phyloP scores from a whole-genome alignment of 2,113 vertebrate genomes.

The Sterna hirundo region DNA sequence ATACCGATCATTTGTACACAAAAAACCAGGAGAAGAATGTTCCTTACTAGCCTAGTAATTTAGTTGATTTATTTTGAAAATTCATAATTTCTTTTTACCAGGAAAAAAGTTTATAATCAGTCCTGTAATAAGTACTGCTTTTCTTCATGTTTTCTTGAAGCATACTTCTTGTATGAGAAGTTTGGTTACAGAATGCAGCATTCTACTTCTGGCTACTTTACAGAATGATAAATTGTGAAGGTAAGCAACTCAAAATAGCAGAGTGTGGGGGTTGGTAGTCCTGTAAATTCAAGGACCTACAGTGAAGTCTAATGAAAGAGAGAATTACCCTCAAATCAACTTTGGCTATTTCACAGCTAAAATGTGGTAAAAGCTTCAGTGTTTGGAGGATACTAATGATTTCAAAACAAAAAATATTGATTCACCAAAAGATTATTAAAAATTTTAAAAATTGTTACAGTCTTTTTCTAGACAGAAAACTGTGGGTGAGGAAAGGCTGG shows the following conservation, averaged over 20 bases:
- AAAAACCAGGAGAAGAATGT: not conserved
- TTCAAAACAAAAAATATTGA: not conserved
- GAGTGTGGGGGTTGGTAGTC: not conserved
- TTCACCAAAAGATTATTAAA: not conserved
- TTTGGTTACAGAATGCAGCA: not conserved
- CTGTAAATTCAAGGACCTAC: not conserved
- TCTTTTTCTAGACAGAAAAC: not conserved
- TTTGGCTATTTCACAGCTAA: not conserved
- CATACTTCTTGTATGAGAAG: not conserved
- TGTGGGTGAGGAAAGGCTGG: not conserved
- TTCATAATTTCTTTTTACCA: not conserved
- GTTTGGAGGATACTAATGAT: not conserved
- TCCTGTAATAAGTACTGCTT: not conserved
- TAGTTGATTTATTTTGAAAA: not conserved
- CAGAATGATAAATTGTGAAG: not conserved
- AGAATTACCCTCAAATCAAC: not conserved
- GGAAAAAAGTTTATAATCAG: not conserved
- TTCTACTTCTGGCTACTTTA: not conserved
- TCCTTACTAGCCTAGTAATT: not conserved
- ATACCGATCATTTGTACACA: not conserved
- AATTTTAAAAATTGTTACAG: accelerated
- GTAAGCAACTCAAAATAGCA: not conserved
- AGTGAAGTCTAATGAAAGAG: not conserved
- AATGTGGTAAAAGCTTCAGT: not conserved
- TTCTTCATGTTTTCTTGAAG: not conserved